A percentile compares a stretch with the other conserved stretches of the same genome.
These are phyloP conservation scores for Morpho deidamia DNA, from an alignment of 2,888 invertebrate genomes.

Conservation along the genomic window DNA sequence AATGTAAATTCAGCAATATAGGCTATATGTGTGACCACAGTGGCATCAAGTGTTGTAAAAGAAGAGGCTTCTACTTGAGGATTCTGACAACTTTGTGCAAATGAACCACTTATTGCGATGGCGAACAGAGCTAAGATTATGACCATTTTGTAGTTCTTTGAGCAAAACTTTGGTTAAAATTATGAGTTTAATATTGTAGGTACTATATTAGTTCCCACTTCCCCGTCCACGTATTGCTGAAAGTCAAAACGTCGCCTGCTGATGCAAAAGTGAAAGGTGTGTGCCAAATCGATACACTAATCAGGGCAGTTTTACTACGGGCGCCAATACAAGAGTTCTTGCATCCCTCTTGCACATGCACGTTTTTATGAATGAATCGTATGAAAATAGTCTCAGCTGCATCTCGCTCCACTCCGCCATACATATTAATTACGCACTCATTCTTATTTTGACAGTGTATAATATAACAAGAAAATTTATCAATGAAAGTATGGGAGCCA, in stretches of 20 bases:
- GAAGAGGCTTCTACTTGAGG: slow-evolving; percentile 86
- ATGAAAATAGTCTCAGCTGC: no score
- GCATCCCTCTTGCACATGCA: no score
- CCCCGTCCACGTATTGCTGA: slow-evolving; percentile 26
- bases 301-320: no score
- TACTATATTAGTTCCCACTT: slow-evolving; percentile 12
- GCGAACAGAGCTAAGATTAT: slow-evolving; percentile 51
- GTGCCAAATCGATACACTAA: slow-evolving; percentile 2
- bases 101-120: slow-evolving; percentile 41
- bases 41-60: slow-evolving; percentile 95
- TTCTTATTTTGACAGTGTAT: no score
- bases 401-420: no score
- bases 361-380: no score
- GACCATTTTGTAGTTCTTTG: slow-evolving; percentile 60
- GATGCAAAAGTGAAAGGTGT: slow-evolving; percentile 13
- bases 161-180: slow-evolving; percentile 34
- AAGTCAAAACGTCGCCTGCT: background rate
- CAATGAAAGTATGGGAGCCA: no score
- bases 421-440: no score
- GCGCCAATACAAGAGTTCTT: no score
- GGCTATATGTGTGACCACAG: slow-evolving; percentile 92
- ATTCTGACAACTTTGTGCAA: slow-evolving; percentile 65
- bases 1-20: slow-evolving; percentile 94
- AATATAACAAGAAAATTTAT: no score
- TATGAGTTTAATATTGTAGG: slow-evolving; percentile 5